Conservation (phyloP, 2,888 invertebrate species). For the Eristalis arbustorum region DNA sequence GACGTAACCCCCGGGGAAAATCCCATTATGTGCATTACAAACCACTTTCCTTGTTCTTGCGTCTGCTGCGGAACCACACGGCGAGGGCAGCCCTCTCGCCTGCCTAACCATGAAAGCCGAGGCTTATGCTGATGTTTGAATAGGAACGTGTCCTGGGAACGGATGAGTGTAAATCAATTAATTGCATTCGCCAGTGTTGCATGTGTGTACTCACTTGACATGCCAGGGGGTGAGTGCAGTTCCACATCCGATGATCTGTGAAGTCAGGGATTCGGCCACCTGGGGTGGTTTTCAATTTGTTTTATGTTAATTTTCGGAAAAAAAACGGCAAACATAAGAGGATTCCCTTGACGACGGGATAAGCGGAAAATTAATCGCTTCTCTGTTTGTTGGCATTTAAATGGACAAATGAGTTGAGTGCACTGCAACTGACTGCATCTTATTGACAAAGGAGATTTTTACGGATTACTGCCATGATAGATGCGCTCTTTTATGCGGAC, state of each 20-base stretch:
- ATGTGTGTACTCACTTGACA: constrained; percentile 17
- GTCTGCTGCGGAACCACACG: constrained; percentile 25
- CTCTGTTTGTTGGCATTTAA: constrained; percentile 55
- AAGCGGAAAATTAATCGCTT: constrained; percentile 69
- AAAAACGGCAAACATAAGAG: constrained; percentile 58
- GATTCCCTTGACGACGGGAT: constrained; percentile 65
- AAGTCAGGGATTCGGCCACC: constrained; percentile 29
- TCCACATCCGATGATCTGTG: constrained; percentile 31
- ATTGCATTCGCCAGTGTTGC: constrained; percentile 58
- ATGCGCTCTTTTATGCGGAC: constrained; percentile 29
- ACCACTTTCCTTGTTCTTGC: constrained; percentile 53
- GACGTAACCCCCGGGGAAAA: constrained; percentile 21
- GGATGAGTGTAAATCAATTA: constrained; percentile 65
- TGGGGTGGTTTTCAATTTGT: constrained; percentile 59
- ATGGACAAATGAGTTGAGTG: constrained; percentile 47
- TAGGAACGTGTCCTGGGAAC: constrained; percentile 30
- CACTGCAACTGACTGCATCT: not conserved
- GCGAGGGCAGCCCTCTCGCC: not conserved
- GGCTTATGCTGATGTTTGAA: constrained; percentile 38
- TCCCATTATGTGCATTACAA: constrained; percentile 60
- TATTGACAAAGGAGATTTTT: constrained; percentile 50
- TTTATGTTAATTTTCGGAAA: constrained; percentile 64
- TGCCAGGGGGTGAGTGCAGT: constrained; percentile 47
- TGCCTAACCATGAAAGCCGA: constrained; percentile 12
- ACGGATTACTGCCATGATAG: constrained; percentile 44